Evolutionary conservation across 2,888 invertebrate species (phyloP), one percentile per base, ranked within the genome.

Genomic region (Tubulanus polymorphus): DNA sequence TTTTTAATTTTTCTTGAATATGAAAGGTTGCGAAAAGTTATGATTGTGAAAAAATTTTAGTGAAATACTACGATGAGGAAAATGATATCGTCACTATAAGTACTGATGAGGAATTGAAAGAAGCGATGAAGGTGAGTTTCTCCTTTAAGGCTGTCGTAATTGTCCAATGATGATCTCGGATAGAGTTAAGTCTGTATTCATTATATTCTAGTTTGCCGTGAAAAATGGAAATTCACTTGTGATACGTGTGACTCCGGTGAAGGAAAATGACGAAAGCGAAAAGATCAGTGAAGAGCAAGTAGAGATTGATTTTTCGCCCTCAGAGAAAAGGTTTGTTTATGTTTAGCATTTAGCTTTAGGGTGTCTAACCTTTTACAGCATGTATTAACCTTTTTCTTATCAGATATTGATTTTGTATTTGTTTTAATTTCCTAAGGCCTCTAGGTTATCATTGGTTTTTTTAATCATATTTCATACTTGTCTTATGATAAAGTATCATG

Each of bases 41-140:
- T n/a, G 63, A 57, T 26, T 41, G 55, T 28, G 54, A 55, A 15
- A 25, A 41, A 18, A 45, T 64, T 12, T 23, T 18, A 5, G 55
- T 64, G 10, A 51, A 57, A 20, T 64, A 63, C 32, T n/a, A 51
- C 2, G 64, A 64, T 53, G 63, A 63, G 20, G 64, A 64, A 20
- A 35, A 51, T n/a, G 63, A 63, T 46, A n/a, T 18, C 12, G 53
- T 74, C 32, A 63, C 62, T 1, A 57, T 75, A 35, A 66, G 66
- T 48, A 70, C 71, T 58, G 63, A 74, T 51, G 70, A 68, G 32
- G 75, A 75, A 55, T 54, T 74, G 26, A 46, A 59, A 30, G 72
- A 72, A 59, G 73, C 74, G 20, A 64, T 70, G 37, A 65, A 65
- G 62, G 74, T 74, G 63, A 61, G 67, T 41, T 10, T 41, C 1